These are phyloP conservation scores for Vidua macroura DNA, from an alignment of 2,113 vertebrate genomes.

Conservation along the genomic window DNA sequence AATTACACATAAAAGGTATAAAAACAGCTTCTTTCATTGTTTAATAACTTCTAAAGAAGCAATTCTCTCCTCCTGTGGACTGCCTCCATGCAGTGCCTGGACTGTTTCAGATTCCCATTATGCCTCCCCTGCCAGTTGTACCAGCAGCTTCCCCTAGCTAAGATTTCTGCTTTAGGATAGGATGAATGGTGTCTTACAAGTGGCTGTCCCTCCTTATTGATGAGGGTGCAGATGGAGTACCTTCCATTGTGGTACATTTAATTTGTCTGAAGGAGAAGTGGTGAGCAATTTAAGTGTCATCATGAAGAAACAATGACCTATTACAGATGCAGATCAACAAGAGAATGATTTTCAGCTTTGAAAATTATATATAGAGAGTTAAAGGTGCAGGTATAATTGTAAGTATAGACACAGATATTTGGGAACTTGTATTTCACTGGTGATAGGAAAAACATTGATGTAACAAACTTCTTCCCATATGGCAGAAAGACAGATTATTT, in stretches of 20 bases:
- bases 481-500: not conserved
- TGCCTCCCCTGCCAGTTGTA: not conserved
- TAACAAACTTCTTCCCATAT: not conserved
- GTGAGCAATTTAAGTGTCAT: not conserved
- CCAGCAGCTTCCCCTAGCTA: not conserved
- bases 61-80: not conserved
- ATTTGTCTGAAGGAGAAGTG: not conserved
- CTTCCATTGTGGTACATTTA: not conserved
- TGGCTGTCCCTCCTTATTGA: not conserved
- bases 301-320: not conserved
- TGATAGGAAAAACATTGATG: not conserved
- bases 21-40: not conserved
- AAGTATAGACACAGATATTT: not conserved
- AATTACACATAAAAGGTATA: not conserved
- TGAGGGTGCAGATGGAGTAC: not conserved
- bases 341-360: not conserved
- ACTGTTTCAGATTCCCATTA: not conserved
- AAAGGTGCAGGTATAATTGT: not conserved
- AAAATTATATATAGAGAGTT: not conserved
- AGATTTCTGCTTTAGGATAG: not conserved
- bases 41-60: not conserved
- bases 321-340: not conserved
- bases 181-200: not conserved
- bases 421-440: not conserved
- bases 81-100: rapidly evolving